These are phyloP conservation scores for Meloe dianella DNA, from an alignment of 2,888 invertebrate genomes.

Conservation along the genomic window DNA sequence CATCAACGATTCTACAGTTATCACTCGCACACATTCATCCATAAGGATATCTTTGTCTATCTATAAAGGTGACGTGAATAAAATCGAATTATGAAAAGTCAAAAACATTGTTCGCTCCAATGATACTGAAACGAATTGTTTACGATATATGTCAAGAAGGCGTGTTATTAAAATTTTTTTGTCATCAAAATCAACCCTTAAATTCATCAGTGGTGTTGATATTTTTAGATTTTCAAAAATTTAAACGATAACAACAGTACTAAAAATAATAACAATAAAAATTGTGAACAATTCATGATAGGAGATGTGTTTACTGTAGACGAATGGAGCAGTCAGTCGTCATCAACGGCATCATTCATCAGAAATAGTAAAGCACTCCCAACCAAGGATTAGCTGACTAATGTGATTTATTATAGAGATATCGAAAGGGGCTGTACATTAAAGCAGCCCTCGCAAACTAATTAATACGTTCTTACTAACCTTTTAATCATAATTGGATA, in stretches of 20 bases:
- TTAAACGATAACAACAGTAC: too few species aligned
- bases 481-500: constrained; percentile 63
- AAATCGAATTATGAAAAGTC: constrained; percentile 20
- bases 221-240: not conserved
- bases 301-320: not conserved
- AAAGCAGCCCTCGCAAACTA: constrained; percentile 51
- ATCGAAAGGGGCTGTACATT: constrained; percentile 53
- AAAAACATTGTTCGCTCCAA: constrained; percentile 33
- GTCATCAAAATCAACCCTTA: constrained; percentile 45
- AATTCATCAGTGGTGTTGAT: constrained; percentile 39
- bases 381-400: constrained; percentile 56
- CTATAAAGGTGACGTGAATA: constrained; percentile 32
- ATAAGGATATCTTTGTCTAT: constrained; percentile 37
- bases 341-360: constrained; percentile 44
- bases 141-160: constrained; percentile 47
- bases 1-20: constrained; percentile 31
- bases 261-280: not conserved
- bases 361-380: constrained; percentile 33
- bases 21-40: constrained; percentile 32
- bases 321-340: constrained; percentile 14
- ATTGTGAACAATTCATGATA: not conserved
- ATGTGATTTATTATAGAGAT: constrained; percentile 58
- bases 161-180: constrained; percentile 49
- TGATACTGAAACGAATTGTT: constrained; percentile 43
- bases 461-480: constrained; percentile 62